Conservation (phyloP, 2,797 vertebrate species). For the Steatocranus sp. region DNA sequence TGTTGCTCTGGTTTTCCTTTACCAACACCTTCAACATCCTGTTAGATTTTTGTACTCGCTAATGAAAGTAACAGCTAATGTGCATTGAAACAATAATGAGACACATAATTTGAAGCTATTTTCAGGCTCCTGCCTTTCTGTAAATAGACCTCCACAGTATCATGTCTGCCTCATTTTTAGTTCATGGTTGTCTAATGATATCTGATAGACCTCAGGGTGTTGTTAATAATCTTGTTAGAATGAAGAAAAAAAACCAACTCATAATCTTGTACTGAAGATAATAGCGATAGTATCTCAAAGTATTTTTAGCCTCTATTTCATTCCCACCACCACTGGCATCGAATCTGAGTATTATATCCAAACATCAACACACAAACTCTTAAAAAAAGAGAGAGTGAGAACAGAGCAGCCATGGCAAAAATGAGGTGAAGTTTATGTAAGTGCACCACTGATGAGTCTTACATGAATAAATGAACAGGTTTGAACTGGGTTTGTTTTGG, state of each 20-base stretch:
- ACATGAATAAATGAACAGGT: conserved; percentile 64
- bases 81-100: conserved; percentile 8
- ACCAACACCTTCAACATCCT: background rate
- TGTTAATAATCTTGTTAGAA: conserved; percentile 21
- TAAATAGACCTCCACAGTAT: conserved; percentile 7
- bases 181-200: conserved; percentile 21
- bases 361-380: background rate
- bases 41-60: background rate
- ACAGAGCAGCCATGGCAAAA: background rate
- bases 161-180: conserved; percentile 7
- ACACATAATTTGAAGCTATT: conserved; percentile 29
- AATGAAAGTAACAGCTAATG: conserved; percentile 26
- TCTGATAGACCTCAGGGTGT: conserved; percentile 36
- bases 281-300: conserved; percentile 23
- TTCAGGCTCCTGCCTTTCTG: background rate
- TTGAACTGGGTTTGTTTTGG: conserved; percentile 50
- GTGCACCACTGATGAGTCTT: conserved; percentile 27
- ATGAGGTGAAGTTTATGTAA: conserved; percentile 18
- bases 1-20: background rate
- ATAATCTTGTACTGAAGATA: conserved; percentile 23
- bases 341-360: background rate
- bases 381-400: background rate
- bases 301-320: background rate
- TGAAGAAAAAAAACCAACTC: background rate
- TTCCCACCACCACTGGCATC: background rate